phyloP scores from a whole-genome alignment of 37 sponge, comb jelly and placozoan genomes.

The Spongia lamella region DNA sequence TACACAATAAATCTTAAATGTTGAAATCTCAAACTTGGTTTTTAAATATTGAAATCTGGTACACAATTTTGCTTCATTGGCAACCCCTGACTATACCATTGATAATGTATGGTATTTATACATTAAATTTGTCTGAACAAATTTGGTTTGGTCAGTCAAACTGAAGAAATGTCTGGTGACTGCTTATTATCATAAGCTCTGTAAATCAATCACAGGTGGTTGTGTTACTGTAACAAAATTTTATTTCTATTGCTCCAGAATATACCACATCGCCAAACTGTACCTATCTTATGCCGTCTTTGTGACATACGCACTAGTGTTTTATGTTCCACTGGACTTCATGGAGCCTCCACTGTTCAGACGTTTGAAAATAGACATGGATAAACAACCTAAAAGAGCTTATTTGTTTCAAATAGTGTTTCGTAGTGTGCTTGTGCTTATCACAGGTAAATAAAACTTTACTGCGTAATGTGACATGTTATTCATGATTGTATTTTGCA shows the following conservation, averaged over 20 bases:
- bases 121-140: too few species aligned
- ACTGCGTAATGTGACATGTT: neutral
- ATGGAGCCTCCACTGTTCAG: slow-evolving; percentile 50
- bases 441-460: slow-evolving; percentile 46
- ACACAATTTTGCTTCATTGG: too few species aligned
- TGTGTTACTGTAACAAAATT: too few species aligned
- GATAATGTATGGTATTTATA: too few species aligned
- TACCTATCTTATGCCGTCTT: slow-evolving; percentile 60
- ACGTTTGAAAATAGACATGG: slow-evolving; percentile 21
- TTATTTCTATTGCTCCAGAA: slow-evolving; percentile 10
- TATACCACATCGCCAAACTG: slow-evolving; percentile 63
- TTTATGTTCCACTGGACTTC: slow-evolving; percentile 85
- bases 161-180: neutral
- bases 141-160: neutral
- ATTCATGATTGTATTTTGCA: slow-evolving; percentile 5
- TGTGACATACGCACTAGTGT: slow-evolving; percentile 64
- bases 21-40: too few species aligned
- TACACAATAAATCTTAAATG: too few species aligned
- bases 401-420: slow-evolving; percentile 25
- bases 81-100: too few species aligned
- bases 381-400: neutral
- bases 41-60: too few species aligned
- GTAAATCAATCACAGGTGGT: too few species aligned
- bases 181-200: too few species aligned
- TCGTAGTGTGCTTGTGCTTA: slow-evolving; percentile 36